Evolutionary conservation across 2,113 vertebrate genomes (phyloP), one percentile per base, ranked within the genome.

Genomic region (Elephantulus edwardii): DNA sequence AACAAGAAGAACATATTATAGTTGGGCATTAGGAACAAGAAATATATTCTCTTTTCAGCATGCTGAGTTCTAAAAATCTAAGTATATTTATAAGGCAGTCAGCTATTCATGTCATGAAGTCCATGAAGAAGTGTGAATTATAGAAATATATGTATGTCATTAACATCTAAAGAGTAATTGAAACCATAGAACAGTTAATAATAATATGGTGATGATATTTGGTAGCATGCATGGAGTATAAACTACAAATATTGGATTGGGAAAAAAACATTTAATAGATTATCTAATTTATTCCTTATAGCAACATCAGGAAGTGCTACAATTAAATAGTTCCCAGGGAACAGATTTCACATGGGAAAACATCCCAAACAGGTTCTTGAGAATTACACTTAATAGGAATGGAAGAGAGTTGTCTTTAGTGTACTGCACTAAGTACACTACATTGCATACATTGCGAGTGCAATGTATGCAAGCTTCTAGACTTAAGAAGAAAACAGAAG

Each of bases 221-320:
- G 60, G 60, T 48, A 80, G 70, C 8, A 42, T 19, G 56, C 22
- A 42, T 10, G 8, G 4, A 50, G 22, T 52, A 40, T 33, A 68
- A 54, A 46, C 22, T 85, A 44, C 38, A 5, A 44, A 62, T 48
- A 22, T 16, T 19, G 54, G 46, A 35, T 16, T 48, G 17, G 54
- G 75, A 22, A 83, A 88, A 91, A 46, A 38, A 83, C 35, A 70
- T 79, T 64, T 35, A 52, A 20, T 56, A 83, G 64, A 35, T 83
- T 66, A 86, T 86, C 68, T 91, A 72, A 86, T 48, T 79, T 88
- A 78, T 33, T 90, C 30, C 62, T 86, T 50, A 66, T 6, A 68
- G 78, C 16, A 1, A 40, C 16, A 35, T 86, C 68, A 54, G n/a
- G 44, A 54, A 71, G 8, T 86, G 35, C 62, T 48, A 33, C 20